These are phyloP conservation scores for Hemicentrotus pulcherrimus DNA, from an alignment of 35 echinoderm and acorn worm genomes.

Conservation along the genomic window DNA sequence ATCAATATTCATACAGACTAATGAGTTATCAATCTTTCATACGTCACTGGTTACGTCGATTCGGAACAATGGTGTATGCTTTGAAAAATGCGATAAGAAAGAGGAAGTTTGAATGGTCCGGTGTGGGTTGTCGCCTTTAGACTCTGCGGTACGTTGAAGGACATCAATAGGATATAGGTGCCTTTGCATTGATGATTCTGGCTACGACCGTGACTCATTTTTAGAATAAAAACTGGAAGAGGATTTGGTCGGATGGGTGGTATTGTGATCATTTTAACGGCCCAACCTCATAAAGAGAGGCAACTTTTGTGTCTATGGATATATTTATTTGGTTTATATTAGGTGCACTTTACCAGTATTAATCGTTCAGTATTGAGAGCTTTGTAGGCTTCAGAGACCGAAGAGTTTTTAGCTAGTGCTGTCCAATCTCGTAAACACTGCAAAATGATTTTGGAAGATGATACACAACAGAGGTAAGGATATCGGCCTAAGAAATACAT, in stretches of 20 bases:
- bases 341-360: background rate
- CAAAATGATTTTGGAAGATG: background rate
- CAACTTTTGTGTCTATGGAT: background rate
- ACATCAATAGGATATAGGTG: background rate
- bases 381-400: background rate
- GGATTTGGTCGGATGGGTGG: background rate
- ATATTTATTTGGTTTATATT: background rate
- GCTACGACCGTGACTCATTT: background rate
- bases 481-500: background rate
- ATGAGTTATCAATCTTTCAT: background rate
- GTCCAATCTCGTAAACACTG: background rate
- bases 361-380: background rate
- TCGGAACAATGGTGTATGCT: background rate
- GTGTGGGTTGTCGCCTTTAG: background rate
- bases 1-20: background rate
- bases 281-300: background rate
- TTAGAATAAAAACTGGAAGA: conserved; percentile 19
- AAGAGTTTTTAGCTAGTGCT: background rate
- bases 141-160: background rate
- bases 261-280: background rate
- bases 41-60: background rate
- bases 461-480: background rate
- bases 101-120: background rate
- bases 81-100: background rate
- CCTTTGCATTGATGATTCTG: background rate